Conservation (phyloP, 2,888 invertebrate genomes). For the Polyploca ridens region DNA sequence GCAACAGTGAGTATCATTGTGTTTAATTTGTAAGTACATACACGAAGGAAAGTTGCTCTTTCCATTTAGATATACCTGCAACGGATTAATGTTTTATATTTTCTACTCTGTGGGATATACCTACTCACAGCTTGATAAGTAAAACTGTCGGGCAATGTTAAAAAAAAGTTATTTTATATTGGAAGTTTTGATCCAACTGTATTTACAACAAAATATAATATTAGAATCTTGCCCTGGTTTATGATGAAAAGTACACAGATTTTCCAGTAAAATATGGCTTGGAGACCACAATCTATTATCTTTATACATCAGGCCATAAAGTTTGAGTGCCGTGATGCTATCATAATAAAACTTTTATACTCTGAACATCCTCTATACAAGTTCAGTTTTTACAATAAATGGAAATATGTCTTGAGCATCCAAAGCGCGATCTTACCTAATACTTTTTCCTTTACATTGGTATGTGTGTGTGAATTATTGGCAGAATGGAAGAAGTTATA, state of each 20-base stretch:
- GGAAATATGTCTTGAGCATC: not conserved
- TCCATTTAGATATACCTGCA: not conserved
- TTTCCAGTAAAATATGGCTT: not conserved
- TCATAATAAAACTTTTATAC: constrained; percentile 43
- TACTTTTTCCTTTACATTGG: too few species aligned
- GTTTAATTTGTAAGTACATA: not conserved
- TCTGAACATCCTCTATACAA: not conserved
- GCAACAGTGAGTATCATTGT: not conserved
- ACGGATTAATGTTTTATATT: not conserved
- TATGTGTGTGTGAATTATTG: too few species aligned
- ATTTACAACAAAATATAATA: too few species aligned
- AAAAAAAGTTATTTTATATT: too few species aligned
- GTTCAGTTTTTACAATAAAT: not conserved
- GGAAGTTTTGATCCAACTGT: too few species aligned
- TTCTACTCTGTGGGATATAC: too few species aligned
- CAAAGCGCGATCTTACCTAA: too few species aligned
- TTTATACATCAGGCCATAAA: constrained; percentile 31
- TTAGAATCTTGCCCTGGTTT: not conserved
- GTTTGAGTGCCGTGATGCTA: constrained; percentile 35
- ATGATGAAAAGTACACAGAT: not conserved
- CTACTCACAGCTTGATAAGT: too few species aligned
- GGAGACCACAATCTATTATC: constrained; percentile 37
- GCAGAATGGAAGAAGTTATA: too few species aligned
- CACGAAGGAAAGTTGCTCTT: not conserved
- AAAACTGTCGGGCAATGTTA: too few species aligned